phyloP scores from a whole-genome alignment of 2,797 vertebrate genomes.

The Aselliscus stoliczkanus region DNA sequence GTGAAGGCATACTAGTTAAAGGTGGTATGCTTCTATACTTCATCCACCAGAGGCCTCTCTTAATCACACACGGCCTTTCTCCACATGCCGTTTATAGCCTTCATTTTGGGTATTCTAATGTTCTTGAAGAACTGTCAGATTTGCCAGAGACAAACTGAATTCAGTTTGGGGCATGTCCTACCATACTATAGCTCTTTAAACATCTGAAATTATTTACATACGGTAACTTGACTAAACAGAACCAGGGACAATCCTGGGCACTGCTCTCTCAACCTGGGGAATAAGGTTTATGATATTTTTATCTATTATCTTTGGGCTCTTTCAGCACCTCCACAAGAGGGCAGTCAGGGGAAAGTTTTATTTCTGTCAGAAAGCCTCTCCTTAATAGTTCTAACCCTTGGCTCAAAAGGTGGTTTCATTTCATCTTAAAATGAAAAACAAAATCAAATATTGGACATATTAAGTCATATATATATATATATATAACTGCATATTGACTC shows the following conservation, averaged over 20 bases:
- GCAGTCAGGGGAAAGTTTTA: conserved; percentile 70
- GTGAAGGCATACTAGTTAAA: not conserved
- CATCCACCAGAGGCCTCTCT: not conserved
- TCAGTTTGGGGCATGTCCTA: not conserved
- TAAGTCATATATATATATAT: not conserved
- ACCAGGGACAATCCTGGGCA: not conserved
- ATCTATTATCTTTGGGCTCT: not conserved
- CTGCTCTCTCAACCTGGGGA: not conserved
- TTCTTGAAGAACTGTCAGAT: not conserved
- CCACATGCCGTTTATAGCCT: not conserved
- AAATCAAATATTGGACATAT: conserved; percentile 10
- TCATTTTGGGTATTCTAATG: not conserved
- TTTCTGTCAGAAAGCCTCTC: conserved; percentile 32
- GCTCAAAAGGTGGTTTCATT: not conserved
- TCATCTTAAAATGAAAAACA: conserved; percentile 32
- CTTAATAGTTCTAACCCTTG: not conserved
- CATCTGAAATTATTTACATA: not conserved
- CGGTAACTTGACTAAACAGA: not conserved
- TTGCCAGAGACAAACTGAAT: not conserved
- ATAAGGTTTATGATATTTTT: not conserved
- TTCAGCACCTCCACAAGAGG: conserved; percentile 73
- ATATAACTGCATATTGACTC: not conserved
- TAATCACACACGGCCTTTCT: not conserved
- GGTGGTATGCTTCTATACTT: not conserved
- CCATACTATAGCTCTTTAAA: not conserved